These are phyloP conservation scores for Aleadryas rufinucha DNA, from an alignment of 2,113 vertebrate species.

Conservation along the genomic window DNA sequence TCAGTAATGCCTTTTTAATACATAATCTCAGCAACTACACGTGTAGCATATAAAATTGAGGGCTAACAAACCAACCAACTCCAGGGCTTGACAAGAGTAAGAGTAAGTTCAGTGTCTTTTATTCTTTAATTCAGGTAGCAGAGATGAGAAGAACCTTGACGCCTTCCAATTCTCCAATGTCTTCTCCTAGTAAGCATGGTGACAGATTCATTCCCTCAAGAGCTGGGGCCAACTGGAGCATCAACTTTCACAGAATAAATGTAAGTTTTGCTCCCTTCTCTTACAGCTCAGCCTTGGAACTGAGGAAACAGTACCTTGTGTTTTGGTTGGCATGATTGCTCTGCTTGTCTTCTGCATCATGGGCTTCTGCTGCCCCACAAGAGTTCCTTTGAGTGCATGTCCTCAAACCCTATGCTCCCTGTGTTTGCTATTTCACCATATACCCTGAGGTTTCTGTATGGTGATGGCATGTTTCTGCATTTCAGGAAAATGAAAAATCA, in stretches of 20 bases:
- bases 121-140: conserved; percentile 64
- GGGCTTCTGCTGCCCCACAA: neutral
- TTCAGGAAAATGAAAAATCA: conserved; percentile 95
- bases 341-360: neutral
- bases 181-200: conserved; percentile 95
- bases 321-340: neutral
- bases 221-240: conserved; percentile 97
- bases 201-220: conserved; percentile 97
- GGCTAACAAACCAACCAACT: neutral
- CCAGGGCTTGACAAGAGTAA: neutral
- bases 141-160: conserved; percentile 88
- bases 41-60: rapidly evolving
- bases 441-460: neutral
- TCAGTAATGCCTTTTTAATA: neutral
- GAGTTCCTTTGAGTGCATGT: neutral
- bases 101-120: neutral
- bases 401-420: neutral
- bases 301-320: neutral
- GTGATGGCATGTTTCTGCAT: neutral
- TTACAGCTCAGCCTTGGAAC: neutral
- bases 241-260: conserved; percentile 97
- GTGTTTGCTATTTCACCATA: rapidly evolving
- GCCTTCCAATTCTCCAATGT: conserved; percentile 91
- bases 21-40: neutral
- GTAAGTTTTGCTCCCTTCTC: conserved; percentile 69